These are phyloP conservation scores for Tetropium fuscum DNA, from an alignment of 2,888 invertebrate species.

Conservation along the genomic window DNA sequence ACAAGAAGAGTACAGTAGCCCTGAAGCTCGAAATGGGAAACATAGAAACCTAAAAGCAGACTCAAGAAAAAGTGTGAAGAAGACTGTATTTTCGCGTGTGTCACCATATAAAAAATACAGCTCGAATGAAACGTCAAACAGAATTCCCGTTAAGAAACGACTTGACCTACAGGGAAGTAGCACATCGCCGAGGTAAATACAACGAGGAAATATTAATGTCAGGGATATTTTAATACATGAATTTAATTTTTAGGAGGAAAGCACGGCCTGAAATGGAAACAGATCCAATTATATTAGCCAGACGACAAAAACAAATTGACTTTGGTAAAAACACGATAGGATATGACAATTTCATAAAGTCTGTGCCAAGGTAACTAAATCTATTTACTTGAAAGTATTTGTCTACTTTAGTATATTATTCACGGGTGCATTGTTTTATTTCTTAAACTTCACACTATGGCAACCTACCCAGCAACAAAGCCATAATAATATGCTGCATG, in stretches of 20 bases:
- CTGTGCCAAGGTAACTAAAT: slow-evolving; percentile 80
- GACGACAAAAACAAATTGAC: slow-evolving; percentile 94
- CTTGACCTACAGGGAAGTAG: slow-evolving; percentile 18
- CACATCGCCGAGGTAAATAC: slow-evolving; percentile 27
- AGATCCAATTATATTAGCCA: slow-evolving; percentile 76
- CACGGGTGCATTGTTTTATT: too few species aligned
- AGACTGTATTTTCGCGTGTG: slow-evolving; percentile 8
- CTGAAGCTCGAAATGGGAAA: background rate
- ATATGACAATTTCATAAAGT: slow-evolving; percentile 80
- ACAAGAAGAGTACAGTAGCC: slow-evolving; percentile 28
- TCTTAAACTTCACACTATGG: too few species aligned
- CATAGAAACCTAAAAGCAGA: background rate
- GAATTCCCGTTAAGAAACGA: slow-evolving; percentile 28
- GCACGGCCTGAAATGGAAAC: slow-evolving; percentile 69
- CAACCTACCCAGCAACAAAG: too few species aligned
- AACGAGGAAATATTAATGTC: background rate
- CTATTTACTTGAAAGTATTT: too few species aligned
- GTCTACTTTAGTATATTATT: too few species aligned
- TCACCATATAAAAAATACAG: slow-evolving; percentile 17
- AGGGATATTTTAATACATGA: background rate
- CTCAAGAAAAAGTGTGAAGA: slow-evolving; percentile 5
- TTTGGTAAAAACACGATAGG: slow-evolving; percentile 94
- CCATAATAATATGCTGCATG: too few species aligned
- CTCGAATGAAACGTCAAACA: slow-evolving; percentile 21
- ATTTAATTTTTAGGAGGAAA: slow-evolving; percentile 31